A percentile compares a stretch with the other conserved stretches of the same genome.
Conservation (phyloP, 2,888 invertebrate genomes). For the Leistus spinibarbis region DNA sequence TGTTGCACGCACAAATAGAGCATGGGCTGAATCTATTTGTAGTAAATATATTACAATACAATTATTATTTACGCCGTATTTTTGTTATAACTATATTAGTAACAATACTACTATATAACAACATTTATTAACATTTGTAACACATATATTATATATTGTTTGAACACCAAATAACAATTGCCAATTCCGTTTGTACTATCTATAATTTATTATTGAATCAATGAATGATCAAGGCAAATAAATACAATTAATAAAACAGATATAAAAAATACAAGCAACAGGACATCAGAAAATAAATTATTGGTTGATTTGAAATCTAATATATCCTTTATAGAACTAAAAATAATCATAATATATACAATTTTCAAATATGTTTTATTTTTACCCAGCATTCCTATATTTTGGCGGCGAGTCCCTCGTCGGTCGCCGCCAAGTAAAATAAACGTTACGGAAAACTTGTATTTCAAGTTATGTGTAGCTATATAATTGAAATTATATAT, state of each 20-base stretch:
- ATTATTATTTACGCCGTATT: background rate
- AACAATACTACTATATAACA: background rate
- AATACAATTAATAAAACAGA: background rate
- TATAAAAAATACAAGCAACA: background rate
- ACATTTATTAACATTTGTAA: background rate
- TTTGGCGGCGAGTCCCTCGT: too few relatives aligned
- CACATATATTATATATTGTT: background rate
- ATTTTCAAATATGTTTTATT: too few relatives aligned
- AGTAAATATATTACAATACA: background rate
- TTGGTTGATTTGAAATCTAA: too few relatives aligned
- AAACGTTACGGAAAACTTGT: too few relatives aligned
- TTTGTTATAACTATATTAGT: too few relatives aligned
- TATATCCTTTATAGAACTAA: too few relatives aligned
- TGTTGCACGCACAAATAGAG: slow-evolving; percentile 89
- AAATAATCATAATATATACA: too few relatives aligned
- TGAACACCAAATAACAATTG: background rate
- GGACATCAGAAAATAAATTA: too few relatives aligned
- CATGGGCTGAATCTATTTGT: slow-evolving; percentile 77
- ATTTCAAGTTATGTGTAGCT: too few relatives aligned
- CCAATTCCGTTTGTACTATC: background rate
- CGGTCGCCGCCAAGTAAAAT: too few relatives aligned
- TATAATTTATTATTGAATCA: background rate
- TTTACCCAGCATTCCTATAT: too few relatives aligned
- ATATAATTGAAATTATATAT: too few relatives aligned
- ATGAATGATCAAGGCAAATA: background rate